A percentile compares a stretch with the other conserved stretches of the same genome.
phyloP scores from a whole-genome alignment of 53 echinoderm and acorn worm genomes.

The Pentamera pediparva region DNA sequence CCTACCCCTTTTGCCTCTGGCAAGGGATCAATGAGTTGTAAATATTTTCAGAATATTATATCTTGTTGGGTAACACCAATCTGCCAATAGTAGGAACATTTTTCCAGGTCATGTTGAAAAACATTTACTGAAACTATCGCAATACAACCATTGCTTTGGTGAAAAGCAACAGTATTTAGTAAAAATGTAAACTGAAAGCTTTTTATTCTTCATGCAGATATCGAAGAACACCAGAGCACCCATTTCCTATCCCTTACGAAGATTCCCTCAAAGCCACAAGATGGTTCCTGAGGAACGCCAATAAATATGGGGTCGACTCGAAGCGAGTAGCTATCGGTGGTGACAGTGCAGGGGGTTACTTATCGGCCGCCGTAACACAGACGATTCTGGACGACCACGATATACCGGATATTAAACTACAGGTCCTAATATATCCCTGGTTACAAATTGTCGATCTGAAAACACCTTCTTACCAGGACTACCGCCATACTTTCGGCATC shows the following conservation, averaged over 20 bases:
- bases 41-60: too few species aligned
- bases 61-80: too few species aligned
- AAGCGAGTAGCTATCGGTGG: slow-evolving; percentile 65
- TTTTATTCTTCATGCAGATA: slow-evolving; percentile 38
- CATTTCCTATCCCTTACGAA: slow-evolving; percentile 72
- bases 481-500: not conserved
- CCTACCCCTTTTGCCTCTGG: too few species aligned
- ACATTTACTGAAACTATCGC: too few species aligned
- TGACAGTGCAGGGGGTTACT: slow-evolving; percentile 87
- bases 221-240: slow-evolving; percentile 55
- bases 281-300: slow-evolving; percentile 60
- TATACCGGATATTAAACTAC: slow-evolving; percentile 55
- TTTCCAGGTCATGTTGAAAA: too few species aligned
- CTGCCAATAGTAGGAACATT: too few species aligned
- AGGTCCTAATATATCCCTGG: slow-evolving; percentile 64
- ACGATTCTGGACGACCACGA: slow-evolving; percentile 53
- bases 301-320: slow-evolving; percentile 59
- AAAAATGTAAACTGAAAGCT: not conserved
- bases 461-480: slow-evolving; percentile 83
- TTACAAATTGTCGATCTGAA: slow-evolving; percentile 70
- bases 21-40: too few species aligned
- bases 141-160: too few species aligned
- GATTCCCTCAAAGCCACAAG: slow-evolving; percentile 64
- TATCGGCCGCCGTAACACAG: slow-evolving; percentile 66
- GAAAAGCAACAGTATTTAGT: too few species aligned